Base-by-base conservation (phyloP, 2,888 invertebrate species). In the Prosopocoilus inquinatus region DNA sequence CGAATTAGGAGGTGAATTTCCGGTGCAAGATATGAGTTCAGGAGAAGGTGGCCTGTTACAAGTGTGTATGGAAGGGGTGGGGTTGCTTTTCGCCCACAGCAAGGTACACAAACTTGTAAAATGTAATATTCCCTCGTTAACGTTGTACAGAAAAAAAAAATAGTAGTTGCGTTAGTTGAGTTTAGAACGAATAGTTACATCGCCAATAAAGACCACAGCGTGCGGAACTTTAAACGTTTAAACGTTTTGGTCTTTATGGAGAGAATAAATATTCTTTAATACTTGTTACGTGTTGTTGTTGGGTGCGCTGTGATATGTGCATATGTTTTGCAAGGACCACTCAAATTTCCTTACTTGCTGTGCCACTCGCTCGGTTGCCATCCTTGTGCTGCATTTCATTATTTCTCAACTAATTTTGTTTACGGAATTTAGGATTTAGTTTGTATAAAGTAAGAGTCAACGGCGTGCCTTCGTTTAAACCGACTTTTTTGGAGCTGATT, bases 21-120 rank as follows among this genome's bases (percentile, higher is more conserved):
- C 98, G 3, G 93, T 99, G 34, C 96, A 97, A 77, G 98, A 99
- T 78, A 90, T 98, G 84, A 90, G 89, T 69, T 92, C 95, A 8
- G 96, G 96, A 47, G 96, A 98, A 79, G 98, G 98, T 58, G 99
- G 98, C 1, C 85, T 99, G 54, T 87, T 99, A 69, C 94, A 94
- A 84, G 97, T 98, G 77, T 97, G 98, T 86, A 95, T 99, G 88
- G 98, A 99, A 80, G 99, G 99, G 73, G 96, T 99, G 71, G 96
- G 96, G 69, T 88, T 99, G 67, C 90, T 98, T 71, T 97, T 99
- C 83, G 96, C 96, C 70, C 96, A 96, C 80, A 96, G 96, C 89
- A 98, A 99, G 96, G 98, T 98, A 89, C 65, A 63, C 61, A 46
- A 51, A 38, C 34, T 35, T 43, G 5, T 43, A 9, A 12, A 16